phyloP scores from a whole-genome alignment of 2,797 vertebrate species.

The Octomys mimax region DNA sequence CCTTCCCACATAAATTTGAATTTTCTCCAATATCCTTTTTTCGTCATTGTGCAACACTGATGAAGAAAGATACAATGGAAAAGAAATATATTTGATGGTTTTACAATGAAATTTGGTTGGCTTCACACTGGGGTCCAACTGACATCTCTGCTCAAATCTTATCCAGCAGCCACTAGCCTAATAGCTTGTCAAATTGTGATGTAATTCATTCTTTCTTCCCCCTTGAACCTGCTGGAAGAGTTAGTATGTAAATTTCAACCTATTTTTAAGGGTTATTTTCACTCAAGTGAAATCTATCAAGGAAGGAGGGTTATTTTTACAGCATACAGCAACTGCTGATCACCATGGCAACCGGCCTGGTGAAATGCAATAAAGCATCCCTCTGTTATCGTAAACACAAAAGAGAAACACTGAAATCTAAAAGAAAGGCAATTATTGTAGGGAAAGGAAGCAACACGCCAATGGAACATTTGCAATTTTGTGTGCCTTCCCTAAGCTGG shows the following conservation, averaged over 20 bases:
- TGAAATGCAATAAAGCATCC: slow-evolving; percentile 92
- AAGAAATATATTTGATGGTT: neutral
- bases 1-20: neutral
- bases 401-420: slow-evolving; percentile 89
- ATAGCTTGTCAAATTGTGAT: slow-evolving; percentile 67
- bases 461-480: slow-evolving; percentile 61
- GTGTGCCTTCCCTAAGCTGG: accelerated
- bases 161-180: neutral
- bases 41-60: neutral
- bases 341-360: slow-evolving; percentile 91
- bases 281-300: slow-evolving; percentile 93
- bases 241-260: slow-evolving; percentile 93
- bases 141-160: neutral
- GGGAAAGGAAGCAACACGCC: slow-evolving; percentile 69
- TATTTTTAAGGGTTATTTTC: slow-evolving; percentile 94
- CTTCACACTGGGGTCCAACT: neutral
- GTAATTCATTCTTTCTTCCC: slow-evolving; percentile 78
- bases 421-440: slow-evolving; percentile 86
- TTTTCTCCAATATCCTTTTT: neutral
- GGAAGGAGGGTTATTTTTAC: slow-evolving; percentile 93
- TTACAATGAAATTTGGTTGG: neutral
- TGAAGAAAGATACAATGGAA: neutral
- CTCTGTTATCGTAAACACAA: slow-evolving; percentile 92
- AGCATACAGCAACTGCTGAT: slow-evolving; percentile 89
- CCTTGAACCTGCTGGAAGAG: slow-evolving; percentile 87